phyloP scores from a whole-genome alignment of 2,113 vertebrate species.

The Perca fluviatilis region DNA sequence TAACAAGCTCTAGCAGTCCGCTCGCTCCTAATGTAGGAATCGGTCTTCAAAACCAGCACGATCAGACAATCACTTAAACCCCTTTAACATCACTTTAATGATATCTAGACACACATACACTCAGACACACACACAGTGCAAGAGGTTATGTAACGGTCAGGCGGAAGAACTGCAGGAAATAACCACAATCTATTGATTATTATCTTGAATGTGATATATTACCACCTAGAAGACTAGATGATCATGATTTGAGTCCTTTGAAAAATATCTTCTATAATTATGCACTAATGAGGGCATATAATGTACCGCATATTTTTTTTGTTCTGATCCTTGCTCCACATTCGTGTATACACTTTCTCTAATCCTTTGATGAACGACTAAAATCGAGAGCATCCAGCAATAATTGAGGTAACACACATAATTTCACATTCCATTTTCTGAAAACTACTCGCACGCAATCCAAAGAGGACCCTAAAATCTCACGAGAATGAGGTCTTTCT shows the following conservation, averaged over 20 bases:
- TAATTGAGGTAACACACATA: conserved; percentile 26
- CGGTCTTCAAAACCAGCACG: conserved; percentile 65
- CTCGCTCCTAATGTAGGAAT: conserved; percentile 60
- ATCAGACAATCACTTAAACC: conserved; percentile 77
- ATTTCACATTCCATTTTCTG: conserved; percentile 38
- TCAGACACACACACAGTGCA: neutral
- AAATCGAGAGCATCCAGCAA: conserved; percentile 18
- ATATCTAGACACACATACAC: conserved; percentile 42
- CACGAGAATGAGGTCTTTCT: conserved; percentile 36
- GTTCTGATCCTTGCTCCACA: conserved; percentile 49
- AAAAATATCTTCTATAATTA: conserved; percentile 50
- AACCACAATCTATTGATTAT: conserved; percentile 37
- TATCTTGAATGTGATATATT: conserved; percentile 37
- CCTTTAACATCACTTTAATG: conserved; percentile 77
- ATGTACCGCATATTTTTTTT: conserved; percentile 42
- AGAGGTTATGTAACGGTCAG: conserved; percentile 55
- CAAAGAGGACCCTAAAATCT: conserved; percentile 12
- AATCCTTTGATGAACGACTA: conserved; percentile 35
- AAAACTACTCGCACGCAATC: neutral
- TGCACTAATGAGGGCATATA: conserved; percentile 48
- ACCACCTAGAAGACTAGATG: conserved; percentile 15
- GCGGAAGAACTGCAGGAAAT: conserved; percentile 53
- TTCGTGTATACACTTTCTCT: conserved; percentile 29
- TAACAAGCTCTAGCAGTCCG: conserved; percentile 75
- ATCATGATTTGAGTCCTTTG: conserved; percentile 25